Evolutionary conservation across 2,113 vertebrate species (phyloP).

Genomic region (Periophthalmus modestus): DNA sequence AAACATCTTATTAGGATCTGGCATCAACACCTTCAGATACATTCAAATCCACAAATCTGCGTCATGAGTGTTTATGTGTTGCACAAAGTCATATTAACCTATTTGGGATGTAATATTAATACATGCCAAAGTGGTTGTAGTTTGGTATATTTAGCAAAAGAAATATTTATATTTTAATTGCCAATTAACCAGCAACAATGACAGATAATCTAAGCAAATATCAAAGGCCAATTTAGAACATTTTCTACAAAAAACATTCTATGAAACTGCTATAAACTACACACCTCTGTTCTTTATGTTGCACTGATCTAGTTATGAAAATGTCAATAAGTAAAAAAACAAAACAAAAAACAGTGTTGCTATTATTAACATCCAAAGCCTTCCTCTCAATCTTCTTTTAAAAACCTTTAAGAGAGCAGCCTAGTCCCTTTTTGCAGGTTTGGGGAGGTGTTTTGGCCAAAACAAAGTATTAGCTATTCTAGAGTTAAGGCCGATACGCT

Average conservation of each 20-base stretch:
- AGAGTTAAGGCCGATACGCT: not conserved
- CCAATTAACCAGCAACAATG: not conserved
- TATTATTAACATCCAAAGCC: too few relatives aligned
- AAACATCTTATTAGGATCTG: constrained; percentile 34
- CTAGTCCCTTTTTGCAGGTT: not conserved
- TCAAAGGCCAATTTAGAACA: too few relatives aligned
- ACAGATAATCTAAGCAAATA: too few relatives aligned
- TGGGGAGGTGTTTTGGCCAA: not conserved
- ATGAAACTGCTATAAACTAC: too few relatives aligned
- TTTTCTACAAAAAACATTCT: too few relatives aligned
- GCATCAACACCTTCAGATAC: constrained; percentile 2
- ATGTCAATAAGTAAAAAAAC: too few relatives aligned
- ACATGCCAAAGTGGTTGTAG: too few relatives aligned
- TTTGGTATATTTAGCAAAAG: not conserved
- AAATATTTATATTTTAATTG: not conserved
- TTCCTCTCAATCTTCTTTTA: too few relatives aligned
- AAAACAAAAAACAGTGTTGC: too few relatives aligned
- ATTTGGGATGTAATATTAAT: not conserved
- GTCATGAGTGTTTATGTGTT: not conserved
- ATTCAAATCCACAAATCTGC: not conserved
- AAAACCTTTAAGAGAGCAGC: too few relatives aligned
- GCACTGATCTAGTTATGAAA: too few relatives aligned
- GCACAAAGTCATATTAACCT: not conserved
- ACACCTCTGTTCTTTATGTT: too few relatives aligned
- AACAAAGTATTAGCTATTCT: not conserved